Percentiles rank a stretch among this genome's conserved stretches.
These are phyloP conservation scores for Andrena praecox DNA, from an alignment of 2,888 invertebrate species.

Conservation along the genomic window DNA sequence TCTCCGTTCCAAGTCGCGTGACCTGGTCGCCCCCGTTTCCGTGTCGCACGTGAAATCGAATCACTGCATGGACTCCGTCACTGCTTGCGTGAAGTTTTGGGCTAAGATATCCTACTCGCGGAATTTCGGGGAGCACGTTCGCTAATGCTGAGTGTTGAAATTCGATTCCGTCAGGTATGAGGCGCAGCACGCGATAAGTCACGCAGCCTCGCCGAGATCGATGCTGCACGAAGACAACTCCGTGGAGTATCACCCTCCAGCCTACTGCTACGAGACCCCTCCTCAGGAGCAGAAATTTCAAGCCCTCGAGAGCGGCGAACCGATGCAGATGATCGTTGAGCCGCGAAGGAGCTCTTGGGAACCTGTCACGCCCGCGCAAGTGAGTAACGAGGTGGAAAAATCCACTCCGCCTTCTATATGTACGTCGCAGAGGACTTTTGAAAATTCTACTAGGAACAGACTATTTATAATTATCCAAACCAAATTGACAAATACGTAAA, in stretches of 20 bases:
- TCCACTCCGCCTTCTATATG: too few species aligned
- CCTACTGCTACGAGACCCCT: slow-evolving; percentile 80
- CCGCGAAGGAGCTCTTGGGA: slow-evolving; percentile 77
- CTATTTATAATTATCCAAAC: too few species aligned
- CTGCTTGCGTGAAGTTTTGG: not conserved
- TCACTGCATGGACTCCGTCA: not conserved
- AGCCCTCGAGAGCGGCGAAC: slow-evolving; percentile 64
- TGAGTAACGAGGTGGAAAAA: slow-evolving; percentile 46
- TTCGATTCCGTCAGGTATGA: slow-evolving; percentile 72
- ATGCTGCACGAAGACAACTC: slow-evolving; percentile 80
- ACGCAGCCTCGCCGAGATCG: slow-evolving; percentile 75
- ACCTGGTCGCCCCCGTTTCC: not conserved
- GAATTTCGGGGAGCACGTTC: not conserved
- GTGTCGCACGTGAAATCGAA: not conserved
- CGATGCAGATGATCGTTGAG: slow-evolving; percentile 64
- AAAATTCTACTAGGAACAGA: too few species aligned
- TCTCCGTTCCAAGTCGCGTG: not conserved
- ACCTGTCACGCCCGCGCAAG: slow-evolving; percentile 74
- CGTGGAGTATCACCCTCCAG: slow-evolving; percentile 76
- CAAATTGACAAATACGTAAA: too few species aligned
- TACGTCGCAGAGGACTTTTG: too few species aligned
- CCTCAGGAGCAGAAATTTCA: slow-evolving; percentile 79
- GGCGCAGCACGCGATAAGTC: slow-evolving; percentile 69
- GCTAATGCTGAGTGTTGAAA: too few species aligned
- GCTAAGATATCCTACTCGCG: not conserved